Base-by-base conservation (phyloP, 2,888 invertebrate genomes). In the Caenorhabditis angaria region DNA sequence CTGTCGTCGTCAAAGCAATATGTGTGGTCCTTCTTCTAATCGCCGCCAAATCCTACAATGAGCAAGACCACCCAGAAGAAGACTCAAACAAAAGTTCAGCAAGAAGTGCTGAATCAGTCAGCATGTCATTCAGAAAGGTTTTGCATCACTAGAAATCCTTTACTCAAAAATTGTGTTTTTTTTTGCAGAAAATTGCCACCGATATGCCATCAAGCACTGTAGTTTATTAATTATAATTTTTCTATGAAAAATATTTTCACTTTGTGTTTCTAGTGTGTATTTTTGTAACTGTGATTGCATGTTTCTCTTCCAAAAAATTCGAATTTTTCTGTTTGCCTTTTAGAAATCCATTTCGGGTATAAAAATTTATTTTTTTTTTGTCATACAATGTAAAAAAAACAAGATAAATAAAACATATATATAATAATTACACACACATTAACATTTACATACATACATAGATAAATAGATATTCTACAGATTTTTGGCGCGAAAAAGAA, bases 11-110 rank as follows among this genome's bases (percentile, higher is more conserved):
- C 47, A 77, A 77, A 47, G 27, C 69, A 1, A 61, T 72, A 6
- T 70, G 73, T 29, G 69, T 67, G 2, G 28, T 61, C 0, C 55
- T 73, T 3, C 63, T 77, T 5, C 63, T 59, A 41, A 47, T 73
- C 6, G 70, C 70, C 8, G 70, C 70, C 22, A 62, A 62, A n/a
- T 62, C 58, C 62, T 70, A 70, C 41, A n/a, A 70, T 24, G 70
- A 70, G 51, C 41, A 61, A 0, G 65, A 65, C 6, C 25, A 28
- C 4, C 53, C 54, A 3, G 47, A 27, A 18, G 25, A 54, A 8
- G 2, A 22, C 25, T 8, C 18, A 14, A 18, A 27, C 18, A 5
- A 25, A 4, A 54, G 27, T 10, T 12, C 54, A 1, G 54, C 18
- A 5, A 54, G 27, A 18, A 24, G 24, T 6, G 5, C 22, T 24